phyloP scores from a whole-genome alignment of 2,888 invertebrate genomes.

The Balanococcus diminutus region DNA sequence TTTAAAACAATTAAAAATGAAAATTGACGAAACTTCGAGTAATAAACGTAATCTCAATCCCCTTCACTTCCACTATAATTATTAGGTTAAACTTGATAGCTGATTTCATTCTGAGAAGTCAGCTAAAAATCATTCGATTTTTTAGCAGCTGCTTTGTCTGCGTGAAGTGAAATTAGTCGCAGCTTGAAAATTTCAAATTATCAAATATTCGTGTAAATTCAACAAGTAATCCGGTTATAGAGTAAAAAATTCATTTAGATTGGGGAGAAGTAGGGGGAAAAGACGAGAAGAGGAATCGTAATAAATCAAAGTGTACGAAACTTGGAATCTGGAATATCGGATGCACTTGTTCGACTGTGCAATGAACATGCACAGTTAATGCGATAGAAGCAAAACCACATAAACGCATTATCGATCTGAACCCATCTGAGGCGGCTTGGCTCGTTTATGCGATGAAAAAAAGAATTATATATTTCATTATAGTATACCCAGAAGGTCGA shows the following conservation, averaged over 20 bases:
- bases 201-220: no score
- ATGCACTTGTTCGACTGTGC: background rate
- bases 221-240: no score
- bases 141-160: no score
- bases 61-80: no score
- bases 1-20: no score
- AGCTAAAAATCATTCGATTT: no score
- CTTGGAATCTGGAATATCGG: background rate
- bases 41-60: no score
- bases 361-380: background rate
- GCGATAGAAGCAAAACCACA: background rate
- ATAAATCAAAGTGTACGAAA: background rate
- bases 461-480: background rate
- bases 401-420: conserved; percentile 5
- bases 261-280: background rate
- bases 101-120: no score
- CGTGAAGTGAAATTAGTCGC: no score
- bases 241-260: background rate
- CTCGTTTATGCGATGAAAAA: background rate
- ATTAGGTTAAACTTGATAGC: no score
- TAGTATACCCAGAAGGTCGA: background rate
- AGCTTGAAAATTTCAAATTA: no score
- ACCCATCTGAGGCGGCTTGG: background rate
- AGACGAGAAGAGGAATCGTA: background rate
- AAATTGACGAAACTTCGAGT: no score